Percentiles rank a stretch among this genome's conserved stretches.
phyloP scores from a whole-genome alignment of 2,888 invertebrate species.

The Phymatocera aterrima region DNA sequence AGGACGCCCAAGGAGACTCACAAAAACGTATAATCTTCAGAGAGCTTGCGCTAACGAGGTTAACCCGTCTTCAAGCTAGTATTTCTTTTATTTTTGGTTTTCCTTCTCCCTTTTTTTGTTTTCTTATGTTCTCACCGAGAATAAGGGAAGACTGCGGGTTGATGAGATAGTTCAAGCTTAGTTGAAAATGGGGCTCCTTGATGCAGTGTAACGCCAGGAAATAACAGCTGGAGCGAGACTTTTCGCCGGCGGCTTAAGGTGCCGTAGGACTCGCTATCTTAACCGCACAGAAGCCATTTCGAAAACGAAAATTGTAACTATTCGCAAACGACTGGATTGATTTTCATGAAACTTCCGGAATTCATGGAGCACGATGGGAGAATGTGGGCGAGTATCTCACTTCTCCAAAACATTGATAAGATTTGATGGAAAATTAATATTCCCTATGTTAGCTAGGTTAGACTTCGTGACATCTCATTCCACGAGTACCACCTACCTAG shows the following conservation, averaged over 20 bases:
- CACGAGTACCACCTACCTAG: too few relatives aligned
- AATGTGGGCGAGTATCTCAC: too few relatives aligned
- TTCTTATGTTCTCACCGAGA: not conserved
- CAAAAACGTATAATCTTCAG: constrained; percentile 42
- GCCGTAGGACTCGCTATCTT: too few relatives aligned
- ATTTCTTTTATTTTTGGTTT: not conserved
- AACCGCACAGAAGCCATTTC: too few relatives aligned
- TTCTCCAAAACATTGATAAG: too few relatives aligned
- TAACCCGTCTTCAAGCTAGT: constrained; percentile 24
- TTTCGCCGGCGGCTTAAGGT: not conserved
- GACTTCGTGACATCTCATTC: constrained; percentile 28
- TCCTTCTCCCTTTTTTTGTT: not conserved
- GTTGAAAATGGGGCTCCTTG: constrained; percentile 15
- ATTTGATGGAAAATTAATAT: too few relatives aligned
- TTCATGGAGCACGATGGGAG: too few relatives aligned
- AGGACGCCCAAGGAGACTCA: not conserved
- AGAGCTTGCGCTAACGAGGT: constrained; percentile 42
- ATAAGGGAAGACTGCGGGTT: not conserved
- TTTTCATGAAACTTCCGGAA: too few relatives aligned
- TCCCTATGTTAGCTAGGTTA: too few relatives aligned
- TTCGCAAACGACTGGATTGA: too few relatives aligned
- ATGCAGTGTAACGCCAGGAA: not conserved
- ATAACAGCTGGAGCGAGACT: not conserved
- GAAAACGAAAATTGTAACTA: too few relatives aligned
- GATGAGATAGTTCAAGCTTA: constrained; percentile 24